Evolutionary conservation across 2,888 invertebrate genomes (phyloP).

Genomic region (Macrophya alboannulata): DNA sequence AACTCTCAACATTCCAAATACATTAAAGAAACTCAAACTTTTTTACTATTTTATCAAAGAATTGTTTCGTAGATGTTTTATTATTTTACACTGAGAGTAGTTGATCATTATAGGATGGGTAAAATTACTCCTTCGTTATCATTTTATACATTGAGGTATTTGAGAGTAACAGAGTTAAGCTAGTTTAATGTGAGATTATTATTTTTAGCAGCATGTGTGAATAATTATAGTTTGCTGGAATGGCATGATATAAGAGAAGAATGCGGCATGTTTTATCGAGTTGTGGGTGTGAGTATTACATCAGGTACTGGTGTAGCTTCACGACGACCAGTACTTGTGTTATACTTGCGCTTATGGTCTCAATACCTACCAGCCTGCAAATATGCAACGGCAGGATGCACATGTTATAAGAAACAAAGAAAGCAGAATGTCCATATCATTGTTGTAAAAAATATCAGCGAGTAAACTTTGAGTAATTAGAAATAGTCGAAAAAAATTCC

Average conservation of each 20-base stretch:
- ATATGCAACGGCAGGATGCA: slow-evolving; percentile 69
- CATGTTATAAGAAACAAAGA: slow-evolving; percentile 58
- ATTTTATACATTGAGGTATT: slow-evolving; percentile 4
- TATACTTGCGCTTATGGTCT: slow-evolving; percentile 89
- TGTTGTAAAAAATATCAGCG: slow-evolving; percentile 21
- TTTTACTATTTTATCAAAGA: neutral
- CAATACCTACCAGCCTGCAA: slow-evolving; percentile 73
- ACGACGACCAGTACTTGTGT: slow-evolving; percentile 93
- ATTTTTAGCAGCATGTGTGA: slow-evolving; percentile 78
- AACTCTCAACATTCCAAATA: slow-evolving; percentile 9
- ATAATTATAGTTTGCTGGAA: slow-evolving; percentile 69
- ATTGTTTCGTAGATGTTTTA: neutral
- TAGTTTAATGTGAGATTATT: slow-evolving; percentile 54
- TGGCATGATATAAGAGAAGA: slow-evolving; percentile 79
- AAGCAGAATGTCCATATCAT: slow-evolving; percentile 15
- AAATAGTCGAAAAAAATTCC: neutral
- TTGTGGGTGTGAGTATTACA: slow-evolving; percentile 98
- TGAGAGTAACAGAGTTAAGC: neutral
- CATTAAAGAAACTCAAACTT: neutral
- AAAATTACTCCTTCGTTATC: neutral
- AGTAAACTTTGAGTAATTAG: slow-evolving; percentile 25
- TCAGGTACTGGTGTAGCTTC: slow-evolving; percentile 96
- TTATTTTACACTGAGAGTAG: neutral
- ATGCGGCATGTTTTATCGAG: slow-evolving; percentile 79
- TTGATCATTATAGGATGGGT: neutral